Percentiles rank a stretch among this genome's conserved stretches.
These are phyloP conservation scores for Lophotis ruficrista DNA, from an alignment of 2,113 vertebrate species.

Conservation along the genomic window DNA sequence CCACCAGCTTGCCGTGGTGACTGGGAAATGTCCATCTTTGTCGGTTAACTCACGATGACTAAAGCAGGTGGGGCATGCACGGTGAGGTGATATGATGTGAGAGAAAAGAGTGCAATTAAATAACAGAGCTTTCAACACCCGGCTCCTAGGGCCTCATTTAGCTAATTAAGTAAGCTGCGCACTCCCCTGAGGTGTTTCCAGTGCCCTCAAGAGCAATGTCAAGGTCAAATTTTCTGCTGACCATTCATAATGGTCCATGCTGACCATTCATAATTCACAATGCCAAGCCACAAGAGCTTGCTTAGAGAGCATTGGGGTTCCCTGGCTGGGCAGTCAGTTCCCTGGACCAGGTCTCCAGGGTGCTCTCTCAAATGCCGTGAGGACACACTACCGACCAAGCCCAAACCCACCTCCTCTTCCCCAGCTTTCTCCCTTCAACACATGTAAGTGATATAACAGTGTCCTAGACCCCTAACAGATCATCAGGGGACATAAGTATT, in stretches of 20 bases:
- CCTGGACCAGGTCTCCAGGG: not conserved
- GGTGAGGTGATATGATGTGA: constrained; percentile 3
- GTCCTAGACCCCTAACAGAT: not conserved
- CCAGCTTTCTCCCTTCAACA: not conserved
- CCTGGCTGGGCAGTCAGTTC: not conserved
- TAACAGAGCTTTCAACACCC: constrained; percentile 42
- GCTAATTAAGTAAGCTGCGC: not conserved
- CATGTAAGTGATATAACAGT: not conserved
- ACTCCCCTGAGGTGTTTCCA: not conserved
- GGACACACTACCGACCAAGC: not conserved
- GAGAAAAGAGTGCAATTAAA: constrained; percentile 17
- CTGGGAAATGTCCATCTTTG: constrained; percentile 40
- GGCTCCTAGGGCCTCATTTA: constrained; percentile 35
- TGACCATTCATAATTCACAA: not conserved
- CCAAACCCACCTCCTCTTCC: not conserved
- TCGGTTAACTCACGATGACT: not conserved
- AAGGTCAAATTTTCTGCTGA: constrained; percentile 27
- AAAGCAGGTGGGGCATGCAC: constrained; percentile 8
- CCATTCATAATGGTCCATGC: not conserved
- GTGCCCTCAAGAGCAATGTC: not conserved
- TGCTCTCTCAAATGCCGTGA: not conserved
- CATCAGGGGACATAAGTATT: not conserved
- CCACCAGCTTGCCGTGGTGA: not conserved
- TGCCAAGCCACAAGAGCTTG: not conserved
- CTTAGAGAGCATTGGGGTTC: not conserved